phyloP scores from a whole-genome alignment of 1,140 invertebrate genomes.

The Drosophila bocki region DNA sequence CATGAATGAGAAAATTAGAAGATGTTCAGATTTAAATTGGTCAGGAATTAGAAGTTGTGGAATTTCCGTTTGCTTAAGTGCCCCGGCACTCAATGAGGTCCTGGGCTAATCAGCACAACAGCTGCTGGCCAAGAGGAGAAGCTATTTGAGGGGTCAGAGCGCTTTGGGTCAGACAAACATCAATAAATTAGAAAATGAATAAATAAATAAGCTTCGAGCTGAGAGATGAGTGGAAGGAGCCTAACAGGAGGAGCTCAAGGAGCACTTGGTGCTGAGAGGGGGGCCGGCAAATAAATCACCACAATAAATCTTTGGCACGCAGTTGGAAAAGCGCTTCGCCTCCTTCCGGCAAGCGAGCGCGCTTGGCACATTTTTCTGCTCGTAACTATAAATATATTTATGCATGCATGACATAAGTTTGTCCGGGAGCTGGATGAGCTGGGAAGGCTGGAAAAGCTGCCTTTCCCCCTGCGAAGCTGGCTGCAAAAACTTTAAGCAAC shows the following conservation, averaged over 20 bases:
- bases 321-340: constrained; percentile 58
- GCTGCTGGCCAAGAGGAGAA: constrained; percentile 37
- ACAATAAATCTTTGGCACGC: constrained; percentile 82
- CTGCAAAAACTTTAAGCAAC: constrained; percentile 64
- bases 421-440: constrained; percentile 60
- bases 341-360: constrained; percentile 9
- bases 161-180: constrained; percentile 82
- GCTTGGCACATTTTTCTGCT: constrained; percentile 62
- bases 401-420: constrained; percentile 82
- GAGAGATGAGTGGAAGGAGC: constrained; percentile 12
- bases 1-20: not conserved
- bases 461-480: constrained; percentile 41
- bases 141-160: constrained; percentile 25
- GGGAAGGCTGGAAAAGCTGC: constrained; percentile 28
- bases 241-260: not conserved
- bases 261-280: not conserved
- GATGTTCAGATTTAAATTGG: constrained; percentile 25
- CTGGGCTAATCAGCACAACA: constrained; percentile 66
- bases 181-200: constrained; percentile 84
- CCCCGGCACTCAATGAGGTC: constrained; percentile 15
- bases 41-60: constrained; percentile 17
- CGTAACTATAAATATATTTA: constrained; percentile 81
- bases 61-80: constrained; percentile 39
- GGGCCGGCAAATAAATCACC: constrained; percentile 71
- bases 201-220: constrained; percentile 79